These are phyloP conservation scores for Aphelocoma coerulescens DNA, from an alignment of 2,113 vertebrate genomes.

Conservation along the genomic window DNA sequence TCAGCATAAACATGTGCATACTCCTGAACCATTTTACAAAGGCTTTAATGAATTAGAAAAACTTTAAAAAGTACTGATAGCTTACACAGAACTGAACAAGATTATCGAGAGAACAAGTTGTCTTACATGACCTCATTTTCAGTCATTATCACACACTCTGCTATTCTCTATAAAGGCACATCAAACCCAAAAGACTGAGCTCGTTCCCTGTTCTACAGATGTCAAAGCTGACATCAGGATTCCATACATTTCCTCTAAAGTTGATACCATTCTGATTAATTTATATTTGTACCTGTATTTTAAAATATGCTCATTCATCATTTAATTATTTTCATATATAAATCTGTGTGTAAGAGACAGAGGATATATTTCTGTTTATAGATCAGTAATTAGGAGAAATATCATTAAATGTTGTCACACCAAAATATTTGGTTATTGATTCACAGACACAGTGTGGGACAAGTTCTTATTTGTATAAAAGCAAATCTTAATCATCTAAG, in stretches of 20 bases:
- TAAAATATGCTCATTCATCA: not conserved
- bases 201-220: not conserved
- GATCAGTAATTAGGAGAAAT: not conserved
- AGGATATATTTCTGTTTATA: not conserved
- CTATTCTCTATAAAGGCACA: not conserved
- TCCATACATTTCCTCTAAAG: not conserved
- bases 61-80: not conserved
- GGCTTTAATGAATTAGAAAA: not conserved
- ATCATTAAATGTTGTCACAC: not conserved
- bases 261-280: not conserved
- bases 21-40: not conserved
- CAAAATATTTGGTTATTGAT: not conserved
- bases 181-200: not conserved
- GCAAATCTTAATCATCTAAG: not conserved
- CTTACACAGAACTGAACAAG: not conserved
- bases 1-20: not conserved
- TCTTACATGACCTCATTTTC: not conserved
- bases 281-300: not conserved
- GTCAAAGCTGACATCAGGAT: constrained; percentile 15
- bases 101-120: not conserved
- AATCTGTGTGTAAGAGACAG: not conserved
- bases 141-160: not conserved
- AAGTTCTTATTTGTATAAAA: not conserved
- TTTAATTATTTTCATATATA: not conserved
- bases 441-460: not conserved